These are phyloP conservation scores for Salvelinus fontinalis DNA, from an alignment of 2,113 vertebrate species.

Conservation along the genomic window DNA sequence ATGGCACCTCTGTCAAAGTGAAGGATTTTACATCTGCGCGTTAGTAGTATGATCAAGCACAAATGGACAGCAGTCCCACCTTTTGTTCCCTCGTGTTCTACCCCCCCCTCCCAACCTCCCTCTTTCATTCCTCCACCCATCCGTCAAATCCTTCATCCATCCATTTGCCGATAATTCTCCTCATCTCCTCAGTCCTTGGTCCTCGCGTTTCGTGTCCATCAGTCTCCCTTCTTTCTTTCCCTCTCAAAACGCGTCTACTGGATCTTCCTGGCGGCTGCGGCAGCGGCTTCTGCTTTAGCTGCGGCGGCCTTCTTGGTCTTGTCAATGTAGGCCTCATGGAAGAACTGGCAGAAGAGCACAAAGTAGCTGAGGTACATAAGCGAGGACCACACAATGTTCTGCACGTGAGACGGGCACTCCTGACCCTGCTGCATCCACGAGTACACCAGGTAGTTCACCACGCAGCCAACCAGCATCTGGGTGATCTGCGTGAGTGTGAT, in stretches of 20 bases:
- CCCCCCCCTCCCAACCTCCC: neutral
- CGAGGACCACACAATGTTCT: constrained; percentile 98
- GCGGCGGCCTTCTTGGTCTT: constrained; percentile 79
- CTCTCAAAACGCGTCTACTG: constrained; percentile 53
- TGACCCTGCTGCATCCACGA: constrained; percentile 98
- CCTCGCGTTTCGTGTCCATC: constrained; percentile 53
- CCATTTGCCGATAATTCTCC: neutral
- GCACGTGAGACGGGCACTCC: constrained; percentile 91
- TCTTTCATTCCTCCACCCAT: constrained; percentile 15
- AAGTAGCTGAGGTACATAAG: constrained; percentile 99
- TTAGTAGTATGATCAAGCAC: constrained; percentile 65
- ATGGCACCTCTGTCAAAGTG: constrained; percentile 26
- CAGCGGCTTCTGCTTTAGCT: constrained; percentile 59
- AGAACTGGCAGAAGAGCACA: constrained; percentile 98
- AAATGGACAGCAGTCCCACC: constrained; percentile 34
- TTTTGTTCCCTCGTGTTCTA: constrained; percentile 1
- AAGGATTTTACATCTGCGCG: constrained; percentile 55
- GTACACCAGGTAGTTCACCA: constrained; percentile 97
- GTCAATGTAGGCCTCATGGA: constrained; percentile 90
- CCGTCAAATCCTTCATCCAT: constrained; percentile 5
- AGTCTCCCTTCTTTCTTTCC: constrained; percentile 34
- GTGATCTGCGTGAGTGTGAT: constrained; percentile 98
- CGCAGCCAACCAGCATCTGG: constrained; percentile 96
- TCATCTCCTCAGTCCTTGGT: constrained; percentile 40
- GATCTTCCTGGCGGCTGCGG: constrained; percentile 57